A percentile compares a stretch with the other conserved stretches of the same genome.
Conservation (phyloP, 2,797 vertebrate genomes). For the Rachycentron canadum region DNA sequence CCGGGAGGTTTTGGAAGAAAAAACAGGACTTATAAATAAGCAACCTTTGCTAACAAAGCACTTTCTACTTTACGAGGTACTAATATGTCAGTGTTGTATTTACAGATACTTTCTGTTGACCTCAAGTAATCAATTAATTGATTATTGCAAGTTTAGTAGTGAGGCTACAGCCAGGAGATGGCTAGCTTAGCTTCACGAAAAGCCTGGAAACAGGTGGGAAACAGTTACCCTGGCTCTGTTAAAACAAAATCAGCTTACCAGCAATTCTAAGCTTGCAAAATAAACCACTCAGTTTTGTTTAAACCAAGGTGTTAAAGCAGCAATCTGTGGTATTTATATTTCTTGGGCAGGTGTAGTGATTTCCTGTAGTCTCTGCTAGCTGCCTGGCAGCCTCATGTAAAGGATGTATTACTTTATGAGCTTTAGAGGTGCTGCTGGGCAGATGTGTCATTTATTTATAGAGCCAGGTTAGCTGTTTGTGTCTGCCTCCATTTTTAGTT, state of each 20-base stretch:
- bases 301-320: not conserved
- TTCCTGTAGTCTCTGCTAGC: not conserved
- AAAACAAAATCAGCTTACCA: not conserved
- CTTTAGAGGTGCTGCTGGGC: not conserved
- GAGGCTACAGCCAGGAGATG: not conserved
- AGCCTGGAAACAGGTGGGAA: not conserved
- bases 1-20: not conserved
- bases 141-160: conserved; percentile 5
- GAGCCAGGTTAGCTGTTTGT: too few species aligned
- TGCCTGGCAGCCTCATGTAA: not conserved
- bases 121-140: not conserved
- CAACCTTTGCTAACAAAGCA: not conserved
- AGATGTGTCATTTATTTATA: not conserved
- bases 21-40: not conserved
- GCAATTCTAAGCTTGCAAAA: not conserved
- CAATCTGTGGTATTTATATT: not conserved
- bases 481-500: too few species aligned
- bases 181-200: conserved; percentile 10
- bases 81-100: conserved; percentile 1
- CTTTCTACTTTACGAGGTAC: not conserved
- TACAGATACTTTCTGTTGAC: not conserved
- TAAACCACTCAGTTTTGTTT: not conserved
- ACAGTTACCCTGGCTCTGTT: not conserved
- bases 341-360: not conserved
- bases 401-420: not conserved